These are phyloP conservation scores for Drosophila paranaensis DNA, from an alignment of 2,888 invertebrate species.

Conservation along the genomic window DNA sequence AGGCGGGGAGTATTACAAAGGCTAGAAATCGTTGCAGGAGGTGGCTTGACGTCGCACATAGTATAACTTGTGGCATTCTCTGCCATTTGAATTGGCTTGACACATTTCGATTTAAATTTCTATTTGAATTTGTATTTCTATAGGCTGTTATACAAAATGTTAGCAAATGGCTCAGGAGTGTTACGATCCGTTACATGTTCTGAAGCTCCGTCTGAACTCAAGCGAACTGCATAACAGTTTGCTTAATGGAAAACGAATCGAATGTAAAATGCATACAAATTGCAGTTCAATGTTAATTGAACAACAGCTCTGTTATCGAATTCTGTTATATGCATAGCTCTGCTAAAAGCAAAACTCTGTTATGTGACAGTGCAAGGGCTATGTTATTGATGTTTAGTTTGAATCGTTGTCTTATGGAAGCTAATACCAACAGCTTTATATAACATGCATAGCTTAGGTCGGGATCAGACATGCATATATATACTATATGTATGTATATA, in stretches of 20 bases:
- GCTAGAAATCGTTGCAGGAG: conserved; percentile 1
- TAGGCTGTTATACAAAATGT: not conserved
- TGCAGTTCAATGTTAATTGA: not conserved
- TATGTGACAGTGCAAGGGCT: not conserved
- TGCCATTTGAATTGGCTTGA: not conserved
- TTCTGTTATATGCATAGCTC: not conserved
- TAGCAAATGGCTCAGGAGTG: not conserved
- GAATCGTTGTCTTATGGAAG: not conserved
- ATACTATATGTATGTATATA: not conserved
- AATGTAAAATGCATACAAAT: not conserved
- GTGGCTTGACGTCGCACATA: too few species aligned
- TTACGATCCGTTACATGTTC: not conserved
- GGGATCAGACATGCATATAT: not conserved
- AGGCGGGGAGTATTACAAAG: not conserved
- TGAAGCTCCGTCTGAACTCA: not conserved
- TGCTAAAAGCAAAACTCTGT: not conserved
- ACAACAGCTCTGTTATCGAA: not conserved
- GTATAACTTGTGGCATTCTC: not conserved
- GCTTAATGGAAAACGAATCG: not conserved
- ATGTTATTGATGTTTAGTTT: not conserved
- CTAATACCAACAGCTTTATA: not conserved
- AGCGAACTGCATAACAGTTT: not conserved
- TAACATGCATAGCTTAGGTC: too few species aligned
- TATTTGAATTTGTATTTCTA: not conserved
- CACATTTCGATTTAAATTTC: not conserved